These are phyloP conservation scores for Brachystomella parvula DNA, from an alignment of 1,140 invertebrate genomes.

Conservation along the genomic window DNA sequence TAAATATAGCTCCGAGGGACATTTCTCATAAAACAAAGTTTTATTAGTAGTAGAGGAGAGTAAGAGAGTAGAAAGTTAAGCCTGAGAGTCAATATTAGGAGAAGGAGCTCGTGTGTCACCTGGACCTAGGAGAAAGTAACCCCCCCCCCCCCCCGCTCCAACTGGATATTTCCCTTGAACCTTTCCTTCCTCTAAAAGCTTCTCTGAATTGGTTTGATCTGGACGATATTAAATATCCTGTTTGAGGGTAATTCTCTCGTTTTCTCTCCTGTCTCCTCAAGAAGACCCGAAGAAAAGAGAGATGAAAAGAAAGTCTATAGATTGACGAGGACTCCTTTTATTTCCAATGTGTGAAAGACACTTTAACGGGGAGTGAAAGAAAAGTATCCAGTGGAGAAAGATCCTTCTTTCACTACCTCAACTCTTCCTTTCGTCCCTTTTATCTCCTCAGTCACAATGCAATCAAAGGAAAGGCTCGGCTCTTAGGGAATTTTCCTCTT, in stretches of 20 bases:
- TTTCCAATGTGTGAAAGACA: conserved; percentile 15
- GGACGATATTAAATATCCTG: not conserved
- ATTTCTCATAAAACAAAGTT: too few species aligned
- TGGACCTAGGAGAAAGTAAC: conserved; percentile 26
- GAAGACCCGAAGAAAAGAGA: not conserved
- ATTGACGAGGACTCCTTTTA: too few species aligned
- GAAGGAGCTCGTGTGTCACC: conserved; percentile 35
- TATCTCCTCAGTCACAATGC: too few species aligned
- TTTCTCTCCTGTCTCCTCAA: not conserved
- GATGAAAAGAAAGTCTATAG: not conserved
- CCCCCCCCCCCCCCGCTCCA: conserved; percentile 10
- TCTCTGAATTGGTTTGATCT: not conserved
- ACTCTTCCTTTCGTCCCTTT: too few species aligned
- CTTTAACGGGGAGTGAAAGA: conserved; percentile 12
- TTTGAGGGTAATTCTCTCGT: too few species aligned
- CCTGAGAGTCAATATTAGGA: conserved; percentile 35
- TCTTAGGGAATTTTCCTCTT: too few species aligned
- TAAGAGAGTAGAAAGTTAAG: too few species aligned
- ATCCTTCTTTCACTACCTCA: too few species aligned
- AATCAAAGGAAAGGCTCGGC: too few species aligned
- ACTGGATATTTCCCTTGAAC: conserved; percentile 14
- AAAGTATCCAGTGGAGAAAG: conserved; percentile 23
- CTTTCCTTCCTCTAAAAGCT: too few species aligned
- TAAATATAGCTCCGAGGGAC: too few species aligned
- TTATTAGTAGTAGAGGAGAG: too few species aligned